phyloP scores from a whole-genome alignment of 2,113 vertebrate species.

The Corythaixoides concolor region DNA sequence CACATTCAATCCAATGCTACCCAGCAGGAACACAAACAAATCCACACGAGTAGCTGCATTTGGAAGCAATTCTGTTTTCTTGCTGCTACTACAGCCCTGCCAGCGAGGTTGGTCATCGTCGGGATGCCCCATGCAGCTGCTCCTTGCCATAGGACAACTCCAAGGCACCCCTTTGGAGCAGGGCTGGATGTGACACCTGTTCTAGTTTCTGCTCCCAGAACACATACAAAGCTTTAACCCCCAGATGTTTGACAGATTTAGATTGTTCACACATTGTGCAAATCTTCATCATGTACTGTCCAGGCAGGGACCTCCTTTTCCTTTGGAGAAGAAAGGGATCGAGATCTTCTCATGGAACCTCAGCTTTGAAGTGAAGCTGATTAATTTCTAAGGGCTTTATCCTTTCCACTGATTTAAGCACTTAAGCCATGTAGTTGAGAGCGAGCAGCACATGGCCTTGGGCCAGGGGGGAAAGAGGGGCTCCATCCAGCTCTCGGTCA shows the following conservation, averaged over 20 bases:
- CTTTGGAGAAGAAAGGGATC: not conserved
- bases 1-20: not conserved
- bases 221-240: not conserved
- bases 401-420: not conserved
- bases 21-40: not conserved
- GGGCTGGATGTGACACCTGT: not conserved
- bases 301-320: not conserved
- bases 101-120: not conserved
- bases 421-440: not conserved
- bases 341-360: not conserved
- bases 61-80: not conserved
- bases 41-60: not conserved
- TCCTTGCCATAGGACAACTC: not conserved
- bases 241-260: not conserved
- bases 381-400: not conserved
- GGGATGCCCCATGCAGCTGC: not conserved
- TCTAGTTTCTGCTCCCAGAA: not conserved
- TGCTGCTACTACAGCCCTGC: not conserved
- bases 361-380: not conserved
- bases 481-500: not conserved
- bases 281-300: not conserved
- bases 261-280: not conserved
- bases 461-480: not conserved
- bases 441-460: not conserved
- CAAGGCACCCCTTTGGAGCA: not conserved